phyloP scores from a whole-genome alignment of 2,888 invertebrate genomes.

The Sialis lutaria region DNA sequence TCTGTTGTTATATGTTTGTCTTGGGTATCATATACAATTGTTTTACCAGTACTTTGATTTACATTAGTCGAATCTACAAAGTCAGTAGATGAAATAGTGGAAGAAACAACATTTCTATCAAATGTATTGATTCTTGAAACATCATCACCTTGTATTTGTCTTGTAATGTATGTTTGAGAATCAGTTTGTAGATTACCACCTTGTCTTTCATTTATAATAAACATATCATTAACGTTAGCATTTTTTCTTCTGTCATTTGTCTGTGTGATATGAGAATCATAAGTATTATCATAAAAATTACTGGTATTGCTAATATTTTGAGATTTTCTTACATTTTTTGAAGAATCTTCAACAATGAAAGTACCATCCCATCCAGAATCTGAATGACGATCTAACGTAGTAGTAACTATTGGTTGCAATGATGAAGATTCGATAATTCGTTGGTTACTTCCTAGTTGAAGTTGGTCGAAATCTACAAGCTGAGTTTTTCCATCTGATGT shows the following conservation, averaged over 20 bases:
- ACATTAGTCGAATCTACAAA: too few relatives aligned
- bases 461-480: background rate
- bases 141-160: too few relatives aligned
- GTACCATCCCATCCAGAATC: conserved; percentile 25
- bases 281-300: background rate
- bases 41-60: too few relatives aligned
- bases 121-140: too few relatives aligned
- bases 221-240: too few relatives aligned
- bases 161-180: too few relatives aligned
- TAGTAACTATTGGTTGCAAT: background rate
- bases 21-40: too few relatives aligned
- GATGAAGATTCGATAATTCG: background rate
- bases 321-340: background rate
- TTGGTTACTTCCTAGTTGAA: too few relatives aligned
- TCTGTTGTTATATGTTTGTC: conserved; percentile 14
- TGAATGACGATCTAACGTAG: background rate
- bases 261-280: background rate
- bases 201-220: too few relatives aligned
- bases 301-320: background rate
- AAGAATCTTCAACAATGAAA: conserved; percentile 20
- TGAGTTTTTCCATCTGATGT: conserved; percentile 1
- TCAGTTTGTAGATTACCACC: too few relatives aligned
- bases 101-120: too few relatives aligned
- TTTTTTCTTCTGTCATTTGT: background rate
- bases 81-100: too few relatives aligned